Percentiles rank a stretch among this genome's conserved stretches.
phyloP scores from a whole-genome alignment of 2,797 vertebrate species.

The Sebastes diaconus region DNA sequence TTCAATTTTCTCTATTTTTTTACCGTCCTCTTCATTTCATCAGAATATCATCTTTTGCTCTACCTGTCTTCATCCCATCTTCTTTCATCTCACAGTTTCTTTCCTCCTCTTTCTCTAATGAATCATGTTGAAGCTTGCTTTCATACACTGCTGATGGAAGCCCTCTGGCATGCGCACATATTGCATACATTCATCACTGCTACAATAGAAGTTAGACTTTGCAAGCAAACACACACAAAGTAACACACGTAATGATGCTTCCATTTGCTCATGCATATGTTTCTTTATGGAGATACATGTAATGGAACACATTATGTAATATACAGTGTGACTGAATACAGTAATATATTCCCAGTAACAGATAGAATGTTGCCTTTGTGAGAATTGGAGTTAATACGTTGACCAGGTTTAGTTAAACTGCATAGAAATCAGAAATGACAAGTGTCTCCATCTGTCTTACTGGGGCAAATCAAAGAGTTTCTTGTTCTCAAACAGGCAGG shows the following conservation, averaged over 20 bases:
- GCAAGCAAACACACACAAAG: conserved; percentile 49
- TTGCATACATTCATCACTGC: conserved; percentile 83
- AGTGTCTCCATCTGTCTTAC: background rate
- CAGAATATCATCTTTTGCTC: background rate
- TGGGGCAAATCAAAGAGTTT: background rate
- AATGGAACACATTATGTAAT: background rate
- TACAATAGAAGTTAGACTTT: conserved; percentile 65
- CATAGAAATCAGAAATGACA: background rate
- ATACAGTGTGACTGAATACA: background rate
- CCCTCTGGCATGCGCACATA: conserved; percentile 79
- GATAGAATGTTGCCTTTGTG: background rate
- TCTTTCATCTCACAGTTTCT: conserved; percentile 26
- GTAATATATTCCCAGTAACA: background rate
- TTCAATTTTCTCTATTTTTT: conserved; percentile 1
- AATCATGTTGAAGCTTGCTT: conserved; percentile 75
- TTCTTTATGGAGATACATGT: conserved; percentile 9
- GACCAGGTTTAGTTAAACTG: background rate
- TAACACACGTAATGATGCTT: conserved; percentile 35
- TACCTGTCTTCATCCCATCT: conserved; percentile 26
- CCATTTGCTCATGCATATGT: conserved; percentile 47
- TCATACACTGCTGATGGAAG: conserved; percentile 77
- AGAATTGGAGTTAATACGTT: background rate
- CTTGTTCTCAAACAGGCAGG: background rate
- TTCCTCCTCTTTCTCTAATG: conserved; percentile 46
- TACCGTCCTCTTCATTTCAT: conserved; percentile 4